These are phyloP conservation scores for Lordiphosa andalusiaca DNA, from an alignment of 2,888 invertebrate species.

Conservation along the genomic window DNA sequence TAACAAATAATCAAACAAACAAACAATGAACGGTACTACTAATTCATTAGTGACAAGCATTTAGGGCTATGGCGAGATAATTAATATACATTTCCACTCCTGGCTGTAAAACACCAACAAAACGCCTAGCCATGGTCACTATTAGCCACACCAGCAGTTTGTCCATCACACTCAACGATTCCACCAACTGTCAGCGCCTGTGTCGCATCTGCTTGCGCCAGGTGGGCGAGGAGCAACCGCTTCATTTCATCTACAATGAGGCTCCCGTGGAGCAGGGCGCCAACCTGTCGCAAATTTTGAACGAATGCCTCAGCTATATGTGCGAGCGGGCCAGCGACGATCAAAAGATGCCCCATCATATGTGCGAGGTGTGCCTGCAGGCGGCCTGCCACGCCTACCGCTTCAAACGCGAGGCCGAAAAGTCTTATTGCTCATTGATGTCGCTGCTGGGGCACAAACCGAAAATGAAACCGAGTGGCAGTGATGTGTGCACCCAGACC, in stretches of 20 bases:
- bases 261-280: conserved; percentile 58
- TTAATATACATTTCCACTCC: no score
- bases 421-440: conserved; percentile 75
- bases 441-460: conserved; percentile 56
- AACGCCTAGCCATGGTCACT: conserved; percentile 3
- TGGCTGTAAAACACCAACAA: no score
- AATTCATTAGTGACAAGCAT: no score
- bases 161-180: conserved; percentile 13
- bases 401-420: conserved; percentile 78
- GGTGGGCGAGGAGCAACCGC: conserved; percentile 44
- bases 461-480: conserved; percentile 17
- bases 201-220: conserved; percentile 78
- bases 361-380: conserved; percentile 76
- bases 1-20: no score
- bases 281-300: conserved; percentile 71
- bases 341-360: conserved; percentile 76
- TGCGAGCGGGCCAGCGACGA: conserved; percentile 77
- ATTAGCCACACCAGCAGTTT: neutral
- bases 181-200: conserved; percentile 70
- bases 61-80: no score
- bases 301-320: conserved; percentile 76
- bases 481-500: conserved; percentile 72
- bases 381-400: conserved; percentile 73
- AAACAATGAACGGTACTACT: no score
- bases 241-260: conserved; percentile 74